These are phyloP conservation scores for Pedionomus torquatus DNA, from an alignment of 2,113 vertebrate genomes.

Conservation along the genomic window DNA sequence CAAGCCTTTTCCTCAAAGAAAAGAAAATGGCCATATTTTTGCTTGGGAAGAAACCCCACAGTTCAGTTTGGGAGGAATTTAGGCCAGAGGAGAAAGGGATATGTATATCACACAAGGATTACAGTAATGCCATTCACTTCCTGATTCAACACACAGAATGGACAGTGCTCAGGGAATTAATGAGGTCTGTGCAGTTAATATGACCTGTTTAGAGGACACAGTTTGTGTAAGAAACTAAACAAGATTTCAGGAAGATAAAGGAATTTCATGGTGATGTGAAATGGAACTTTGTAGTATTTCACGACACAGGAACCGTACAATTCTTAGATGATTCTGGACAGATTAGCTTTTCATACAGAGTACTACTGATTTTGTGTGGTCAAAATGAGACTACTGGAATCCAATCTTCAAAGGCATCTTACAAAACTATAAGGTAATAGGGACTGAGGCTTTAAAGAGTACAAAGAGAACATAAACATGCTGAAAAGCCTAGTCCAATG, in stretches of 20 bases:
- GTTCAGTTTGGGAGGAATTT: neutral
- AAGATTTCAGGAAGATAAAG: neutral
- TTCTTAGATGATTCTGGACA: neutral
- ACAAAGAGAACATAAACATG: neutral
- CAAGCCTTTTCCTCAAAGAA: neutral
- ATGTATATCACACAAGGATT: neutral
- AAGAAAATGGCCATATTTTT: neutral
- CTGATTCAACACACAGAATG: constrained; percentile 60
- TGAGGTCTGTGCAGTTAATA: neutral
- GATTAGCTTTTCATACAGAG: neutral
- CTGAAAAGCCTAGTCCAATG: neutral
- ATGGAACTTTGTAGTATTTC: neutral
- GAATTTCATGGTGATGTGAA: neutral
- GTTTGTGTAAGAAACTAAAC: neutral
- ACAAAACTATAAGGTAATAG: neutral
- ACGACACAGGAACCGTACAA: neutral
- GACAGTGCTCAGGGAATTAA: constrained; percentile 52
- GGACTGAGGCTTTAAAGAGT: neutral
- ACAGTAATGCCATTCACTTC: neutral
- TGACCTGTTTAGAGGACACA: neutral
- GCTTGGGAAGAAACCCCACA: neutral
- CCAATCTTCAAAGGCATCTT: neutral
- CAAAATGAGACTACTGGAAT: neutral
- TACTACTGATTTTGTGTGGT: neutral
- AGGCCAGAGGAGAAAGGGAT: neutral